phyloP scores from a whole-genome alignment of 1,140 invertebrate genomes.

The Brachionus angularis region DNA sequence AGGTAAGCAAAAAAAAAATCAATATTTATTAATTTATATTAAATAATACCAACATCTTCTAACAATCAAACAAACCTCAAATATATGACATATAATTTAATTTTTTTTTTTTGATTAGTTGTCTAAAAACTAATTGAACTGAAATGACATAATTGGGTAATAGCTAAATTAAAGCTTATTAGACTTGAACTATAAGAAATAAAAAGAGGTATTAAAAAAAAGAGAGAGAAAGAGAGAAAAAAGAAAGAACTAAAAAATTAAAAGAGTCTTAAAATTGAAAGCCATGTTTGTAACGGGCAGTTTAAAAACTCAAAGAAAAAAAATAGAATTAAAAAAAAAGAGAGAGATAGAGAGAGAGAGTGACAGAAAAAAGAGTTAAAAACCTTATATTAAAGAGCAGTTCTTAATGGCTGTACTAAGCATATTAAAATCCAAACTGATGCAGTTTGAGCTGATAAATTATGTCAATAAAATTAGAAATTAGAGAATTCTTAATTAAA shows the following conservation, averaged over 20 bases:
- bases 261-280: slow-evolving; percentile 24
- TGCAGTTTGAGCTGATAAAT: background rate
- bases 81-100: background rate
- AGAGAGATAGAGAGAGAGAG: background rate
- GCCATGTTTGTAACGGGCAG: no score
- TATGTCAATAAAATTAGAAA: slow-evolving; percentile 30
- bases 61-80: background rate
- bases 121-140: slow-evolving; percentile 19
- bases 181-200: no score
- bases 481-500: slow-evolving; percentile 12
- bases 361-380: background rate
- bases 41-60: background rate
- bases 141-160: slow-evolving; percentile 39
- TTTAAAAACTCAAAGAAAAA: background rate
- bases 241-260: no score
- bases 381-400: background rate
- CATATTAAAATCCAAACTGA: background rate
- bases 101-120: slow-evolving; percentile 35
- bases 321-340: slow-evolving; percentile 7
- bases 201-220: background rate
- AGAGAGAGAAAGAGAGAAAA: slow-evolving; percentile 25
- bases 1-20: slow-evolving; percentile 46
- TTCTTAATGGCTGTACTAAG: background rate
- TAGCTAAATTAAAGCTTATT: no score
- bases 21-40: slow-evolving; percentile 30